These are phyloP conservation scores for Spheniscus humboldti DNA, from an alignment of 2,797 vertebrate species.

Conservation along the genomic window DNA sequence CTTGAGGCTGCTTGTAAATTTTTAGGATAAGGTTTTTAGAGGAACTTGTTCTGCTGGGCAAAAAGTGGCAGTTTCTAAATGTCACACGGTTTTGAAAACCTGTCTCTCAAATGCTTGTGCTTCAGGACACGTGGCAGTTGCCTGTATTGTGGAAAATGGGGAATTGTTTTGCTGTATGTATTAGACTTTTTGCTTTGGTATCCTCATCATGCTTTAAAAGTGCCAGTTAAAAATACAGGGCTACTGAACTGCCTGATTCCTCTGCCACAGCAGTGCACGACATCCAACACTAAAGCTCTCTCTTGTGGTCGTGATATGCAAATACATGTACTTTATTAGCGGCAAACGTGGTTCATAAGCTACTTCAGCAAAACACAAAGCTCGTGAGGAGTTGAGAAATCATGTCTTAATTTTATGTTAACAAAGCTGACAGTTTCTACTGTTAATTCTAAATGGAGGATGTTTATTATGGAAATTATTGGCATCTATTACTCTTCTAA, in stretches of 20 bases:
- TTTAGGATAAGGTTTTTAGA: background rate
- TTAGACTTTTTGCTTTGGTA: background rate
- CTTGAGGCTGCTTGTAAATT: background rate
- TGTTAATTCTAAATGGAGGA: background rate
- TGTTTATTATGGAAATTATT: background rate
- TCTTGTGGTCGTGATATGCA: constrained; percentile 57
- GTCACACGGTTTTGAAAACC: background rate
- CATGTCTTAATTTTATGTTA: background rate
- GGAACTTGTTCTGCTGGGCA: background rate
- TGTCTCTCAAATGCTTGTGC: background rate
- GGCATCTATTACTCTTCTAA: background rate
- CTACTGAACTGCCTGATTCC: background rate
- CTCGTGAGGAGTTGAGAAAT: background rate
- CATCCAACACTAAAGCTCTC: constrained; percentile 63
- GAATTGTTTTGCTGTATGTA: background rate
- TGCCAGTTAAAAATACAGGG: background rate
- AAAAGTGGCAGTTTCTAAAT: background rate
- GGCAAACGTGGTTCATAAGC: background rate
- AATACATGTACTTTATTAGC: background rate
- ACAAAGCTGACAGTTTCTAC: background rate
- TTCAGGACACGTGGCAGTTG: background rate
- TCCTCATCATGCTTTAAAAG: background rate
- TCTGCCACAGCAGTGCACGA: background rate
- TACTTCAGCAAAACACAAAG: background rate
- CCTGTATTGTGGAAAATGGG: background rate